A percentile compares a stretch with the other conserved stretches of the same genome.
Evolutionary conservation across 2,888 invertebrate genomes (phyloP).

Genomic region (Ophion slaviceki): DNA sequence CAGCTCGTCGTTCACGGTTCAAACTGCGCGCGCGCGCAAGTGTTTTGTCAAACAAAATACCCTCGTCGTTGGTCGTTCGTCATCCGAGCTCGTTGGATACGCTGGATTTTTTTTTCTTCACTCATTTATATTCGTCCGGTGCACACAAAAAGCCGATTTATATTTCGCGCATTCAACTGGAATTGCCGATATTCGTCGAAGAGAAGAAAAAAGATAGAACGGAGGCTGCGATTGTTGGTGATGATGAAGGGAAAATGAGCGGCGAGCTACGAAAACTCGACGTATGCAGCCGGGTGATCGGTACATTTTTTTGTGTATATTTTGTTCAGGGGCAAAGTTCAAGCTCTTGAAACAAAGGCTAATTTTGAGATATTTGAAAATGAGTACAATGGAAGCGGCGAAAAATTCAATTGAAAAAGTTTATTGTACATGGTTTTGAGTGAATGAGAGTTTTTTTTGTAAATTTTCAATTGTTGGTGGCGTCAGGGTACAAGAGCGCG

Average conservation of each 20-base stretch:
- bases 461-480: too few species aligned
- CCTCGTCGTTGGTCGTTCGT: constrained; percentile 35
- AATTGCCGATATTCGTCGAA: background rate
- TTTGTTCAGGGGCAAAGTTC: too few species aligned
- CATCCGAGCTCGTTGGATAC: constrained; percentile 22
- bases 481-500: too few species aligned
- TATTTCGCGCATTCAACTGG: background rate
- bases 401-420: too few species aligned
- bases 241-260: background rate
- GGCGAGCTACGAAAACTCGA: background rate
- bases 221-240: background rate
- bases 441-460: too few species aligned
- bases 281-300: background rate
- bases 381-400: too few species aligned
- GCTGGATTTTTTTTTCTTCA: background rate
- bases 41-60: constrained; percentile 68
- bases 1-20: constrained; percentile 9
- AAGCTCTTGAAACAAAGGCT: too few species aligned
- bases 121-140: constrained; percentile 27
- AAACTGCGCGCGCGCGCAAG: constrained; percentile 24
- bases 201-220: background rate
- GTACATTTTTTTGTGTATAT: background rate
- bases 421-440: too few species aligned
- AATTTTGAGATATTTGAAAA: too few species aligned
- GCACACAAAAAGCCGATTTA: constrained; percentile 11